Percentiles rank a stretch among this genome's conserved stretches.
phyloP scores from a whole-genome alignment of 2,888 invertebrate species.

The Anodontia alba region DNA sequence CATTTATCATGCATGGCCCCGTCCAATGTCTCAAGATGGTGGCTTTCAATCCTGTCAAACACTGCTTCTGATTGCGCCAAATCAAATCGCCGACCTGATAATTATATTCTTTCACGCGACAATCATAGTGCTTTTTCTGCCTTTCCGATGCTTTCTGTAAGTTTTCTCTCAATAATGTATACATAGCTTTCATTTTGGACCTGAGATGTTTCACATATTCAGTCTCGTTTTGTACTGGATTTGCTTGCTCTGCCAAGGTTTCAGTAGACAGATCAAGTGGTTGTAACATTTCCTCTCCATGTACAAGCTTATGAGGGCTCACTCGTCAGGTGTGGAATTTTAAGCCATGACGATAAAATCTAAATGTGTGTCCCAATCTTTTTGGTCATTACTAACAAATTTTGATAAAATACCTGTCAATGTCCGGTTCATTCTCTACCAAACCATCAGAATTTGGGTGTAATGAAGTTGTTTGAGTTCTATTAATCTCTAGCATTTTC shows the following conservation, averaged over 20 bases:
- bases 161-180: too few species aligned
- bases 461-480: neutral
- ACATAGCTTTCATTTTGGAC: neutral
- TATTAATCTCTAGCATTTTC: conserved; percentile 2
- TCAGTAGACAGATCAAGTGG: neutral
- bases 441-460: conserved; percentile 36
- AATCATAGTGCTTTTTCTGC: conserved; percentile 10
- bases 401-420: neutral
- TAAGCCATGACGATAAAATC: conserved; percentile 13
- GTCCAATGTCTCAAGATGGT: conserved; percentile 30
- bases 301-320: neutral
- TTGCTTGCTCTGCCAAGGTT: too few species aligned
- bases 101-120: neutral
- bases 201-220: neutral
- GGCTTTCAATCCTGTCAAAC: conserved; percentile 10
- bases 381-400: neutral
- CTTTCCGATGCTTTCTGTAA: conserved; percentile 4
- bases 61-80: neutral
- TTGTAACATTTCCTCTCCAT: neutral
- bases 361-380: conserved; percentile 13
- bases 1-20: conserved; percentile 31
- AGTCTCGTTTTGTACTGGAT: too few species aligned
- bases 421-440: conserved; percentile 19
- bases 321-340: neutral
- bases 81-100: neutral